A percentile compares a stretch with the other conserved stretches of the same genome.
phyloP scores from a whole-genome alignment of 2,113 vertebrate species.

The Phocoena sinus region DNA sequence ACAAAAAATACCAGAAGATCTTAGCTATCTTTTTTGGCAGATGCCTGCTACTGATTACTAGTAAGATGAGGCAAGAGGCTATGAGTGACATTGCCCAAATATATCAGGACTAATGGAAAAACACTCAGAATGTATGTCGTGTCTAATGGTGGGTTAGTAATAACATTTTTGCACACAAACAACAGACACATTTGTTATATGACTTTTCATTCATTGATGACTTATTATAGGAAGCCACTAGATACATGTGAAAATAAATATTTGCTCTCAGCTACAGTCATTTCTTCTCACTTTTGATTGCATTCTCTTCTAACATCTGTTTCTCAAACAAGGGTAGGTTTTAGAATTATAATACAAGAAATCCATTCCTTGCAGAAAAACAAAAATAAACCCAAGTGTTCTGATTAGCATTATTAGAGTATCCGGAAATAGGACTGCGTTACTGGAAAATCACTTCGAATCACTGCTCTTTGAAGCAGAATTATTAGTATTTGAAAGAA shows the following conservation, averaged over 20 bases:
- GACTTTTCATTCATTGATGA: neutral
- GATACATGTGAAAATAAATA: constrained; percentile 47
- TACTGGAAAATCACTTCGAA: neutral
- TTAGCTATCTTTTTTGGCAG: neutral
- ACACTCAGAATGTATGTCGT: neutral
- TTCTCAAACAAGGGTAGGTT: constrained; percentile 40
- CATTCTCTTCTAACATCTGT: constrained; percentile 40
- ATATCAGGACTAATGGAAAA: neutral
- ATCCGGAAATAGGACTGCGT: constrained; percentile 11
- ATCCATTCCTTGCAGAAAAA: constrained; percentile 26
- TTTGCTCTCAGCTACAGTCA: neutral
- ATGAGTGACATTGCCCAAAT: neutral
- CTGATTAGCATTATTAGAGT: constrained; percentile 38
- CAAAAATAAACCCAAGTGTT: constrained; percentile 45
- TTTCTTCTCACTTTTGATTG: constrained; percentile 39
- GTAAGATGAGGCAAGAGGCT: neutral
- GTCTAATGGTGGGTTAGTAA: neutral
- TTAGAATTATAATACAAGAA: constrained; percentile 22
- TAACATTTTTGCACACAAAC: constrained; percentile 8
- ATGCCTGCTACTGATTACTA: constrained; percentile 37
- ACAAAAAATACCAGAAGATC: constrained; percentile 37
- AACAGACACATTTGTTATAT: constrained; percentile 6
- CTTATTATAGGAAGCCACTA: constrained; percentile 13
- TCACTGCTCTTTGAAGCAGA: neutral
- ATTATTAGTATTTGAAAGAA: constrained; percentile 3